Base-by-base conservation (phyloP, 2,888 invertebrate species). In the Diarsia brunnea region DNA sequence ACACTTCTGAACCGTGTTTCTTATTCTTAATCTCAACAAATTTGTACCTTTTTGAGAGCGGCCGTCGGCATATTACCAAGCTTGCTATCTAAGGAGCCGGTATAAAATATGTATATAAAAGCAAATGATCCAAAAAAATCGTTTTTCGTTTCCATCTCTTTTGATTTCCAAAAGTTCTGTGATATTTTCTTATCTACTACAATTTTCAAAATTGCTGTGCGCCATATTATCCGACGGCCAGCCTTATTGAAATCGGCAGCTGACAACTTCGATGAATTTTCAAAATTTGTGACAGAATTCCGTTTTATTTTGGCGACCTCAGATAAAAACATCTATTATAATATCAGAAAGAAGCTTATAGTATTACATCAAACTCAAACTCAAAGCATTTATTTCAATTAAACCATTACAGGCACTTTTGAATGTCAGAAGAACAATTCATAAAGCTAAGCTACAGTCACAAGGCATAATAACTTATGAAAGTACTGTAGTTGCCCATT, bases 1-100 rank as follows among this genome's bases (percentile, higher is more conserved):
- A 14, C 7, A 8, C 1, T 61, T 11, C 5, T 5, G 0, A 45
- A 45, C 27, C 11, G 11, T 16, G n/a, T 68, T 53, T 12, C 2
- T 43, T 38, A 16, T 73, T n/a, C 10, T 43, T 38, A 16, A 60
- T n/a, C 10, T 19, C 4, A 43, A 43, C 43, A 7, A 0, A 31
- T 12, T 8, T 21, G 21, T 7, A 3, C 0, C 10, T 21, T 60
- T 51, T 19, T 19, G 27, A 19, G 4, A n/a, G 4, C 49, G 21
- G 43, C 73, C 73, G 73, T 51, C 73, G 74, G 73, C n/a, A 14
- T 27, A 14, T 43, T 58, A n/a, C 14, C 24, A 24, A 55, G 1
- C 38, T 8, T 16, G 24, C 7, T n/a, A n/a, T 24, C 24, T 27
- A 58, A 16, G 8, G 3, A 58, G 24, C 16, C 1, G 1, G 1